Conservation (phyloP, 2,113 vertebrate species). For the Plecotus auritus region DNA sequence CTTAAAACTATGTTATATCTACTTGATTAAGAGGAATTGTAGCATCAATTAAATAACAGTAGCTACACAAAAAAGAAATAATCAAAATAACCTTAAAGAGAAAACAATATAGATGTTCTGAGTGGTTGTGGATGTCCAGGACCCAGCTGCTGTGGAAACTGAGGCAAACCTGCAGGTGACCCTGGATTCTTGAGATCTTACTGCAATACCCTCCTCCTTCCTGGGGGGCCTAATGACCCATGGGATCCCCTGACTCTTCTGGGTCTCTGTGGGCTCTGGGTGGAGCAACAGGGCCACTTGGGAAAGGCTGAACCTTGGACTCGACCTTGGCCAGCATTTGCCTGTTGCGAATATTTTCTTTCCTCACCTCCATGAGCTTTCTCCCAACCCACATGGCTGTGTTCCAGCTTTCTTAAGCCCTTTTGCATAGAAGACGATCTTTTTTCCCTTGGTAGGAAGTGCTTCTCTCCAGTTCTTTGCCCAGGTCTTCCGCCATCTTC, state of each 20-base stretch:
- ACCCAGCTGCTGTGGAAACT: not conserved
- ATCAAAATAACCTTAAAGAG: not conserved
- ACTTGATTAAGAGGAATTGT: not conserved
- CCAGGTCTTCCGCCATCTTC: not conserved
- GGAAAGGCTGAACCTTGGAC: not conserved
- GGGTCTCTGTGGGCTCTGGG: accelerated
- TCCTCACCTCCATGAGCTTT: not conserved
- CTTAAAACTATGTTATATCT: not conserved
- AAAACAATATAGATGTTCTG: not conserved
- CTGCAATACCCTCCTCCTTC: accelerated
- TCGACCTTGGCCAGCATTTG: not conserved
- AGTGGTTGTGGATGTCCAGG: not conserved
- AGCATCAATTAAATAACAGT: not conserved
- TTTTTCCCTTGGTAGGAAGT: not conserved
- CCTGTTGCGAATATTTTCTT: not conserved
- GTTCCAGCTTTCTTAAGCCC: not conserved
- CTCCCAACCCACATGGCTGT: not conserved
- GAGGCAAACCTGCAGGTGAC: not conserved
- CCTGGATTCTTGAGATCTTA: not conserved
- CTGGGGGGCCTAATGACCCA: not conserved
- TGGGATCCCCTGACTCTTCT: not conserved
- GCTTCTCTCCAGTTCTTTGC: not conserved
- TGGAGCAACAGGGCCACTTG: not conserved
- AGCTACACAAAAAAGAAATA: not conserved
- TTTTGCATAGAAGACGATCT: not conserved